Percentiles rank a stretch among this genome's conserved stretches.
phyloP scores from a whole-genome alignment of 2,113 vertebrate species.

The Alethe castanea region DNA sequence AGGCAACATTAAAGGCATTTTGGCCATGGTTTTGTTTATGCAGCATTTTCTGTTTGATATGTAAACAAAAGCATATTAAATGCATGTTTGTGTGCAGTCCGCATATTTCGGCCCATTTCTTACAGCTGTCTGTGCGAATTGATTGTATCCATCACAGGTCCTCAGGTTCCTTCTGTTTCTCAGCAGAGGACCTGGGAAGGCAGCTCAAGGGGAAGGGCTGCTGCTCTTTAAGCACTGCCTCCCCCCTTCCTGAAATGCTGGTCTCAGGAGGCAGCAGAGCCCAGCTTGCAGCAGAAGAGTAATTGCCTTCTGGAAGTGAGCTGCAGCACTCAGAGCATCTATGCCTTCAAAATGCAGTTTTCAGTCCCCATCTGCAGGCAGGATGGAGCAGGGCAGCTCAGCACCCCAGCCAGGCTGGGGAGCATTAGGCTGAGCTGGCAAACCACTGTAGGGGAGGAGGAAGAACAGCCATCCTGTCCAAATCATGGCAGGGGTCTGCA shows the following conservation, averaged over 20 bases:
- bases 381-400: conserved; percentile 41
- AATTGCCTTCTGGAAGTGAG: not conserved
- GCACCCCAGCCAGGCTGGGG: not conserved
- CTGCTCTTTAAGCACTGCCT: not conserved
- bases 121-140: not conserved
- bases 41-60: not conserved
- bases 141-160: not conserved
- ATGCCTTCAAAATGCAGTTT: conserved; percentile 28
- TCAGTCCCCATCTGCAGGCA: conserved; percentile 61
- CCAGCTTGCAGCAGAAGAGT: not conserved
- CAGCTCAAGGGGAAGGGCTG: not conserved
- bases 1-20: not conserved
- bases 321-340: not conserved
- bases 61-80: not conserved
- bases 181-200: not conserved
- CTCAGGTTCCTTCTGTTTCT: not conserved
- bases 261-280: not conserved
- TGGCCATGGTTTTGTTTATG: not conserved
- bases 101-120: not conserved
- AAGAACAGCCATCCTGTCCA: not conserved
- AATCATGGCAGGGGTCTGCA: not conserved
- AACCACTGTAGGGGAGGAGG: not conserved
- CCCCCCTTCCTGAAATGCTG: not conserved
- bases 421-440: not conserved
- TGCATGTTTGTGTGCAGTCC: not conserved